Evolutionary conservation across 2,113 vertebrate species (phyloP).

Genomic region (Strix aluco): DNA sequence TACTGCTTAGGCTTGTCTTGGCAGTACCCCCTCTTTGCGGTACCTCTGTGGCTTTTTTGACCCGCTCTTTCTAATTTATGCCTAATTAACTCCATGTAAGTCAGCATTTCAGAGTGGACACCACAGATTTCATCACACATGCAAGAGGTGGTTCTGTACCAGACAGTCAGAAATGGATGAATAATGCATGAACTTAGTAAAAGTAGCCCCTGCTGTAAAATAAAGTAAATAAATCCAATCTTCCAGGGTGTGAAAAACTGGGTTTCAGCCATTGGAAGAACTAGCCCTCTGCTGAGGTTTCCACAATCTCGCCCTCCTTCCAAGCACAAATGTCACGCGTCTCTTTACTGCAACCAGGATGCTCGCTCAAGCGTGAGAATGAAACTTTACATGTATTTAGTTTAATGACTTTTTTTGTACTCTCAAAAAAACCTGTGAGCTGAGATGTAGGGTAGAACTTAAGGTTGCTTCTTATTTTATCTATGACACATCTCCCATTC

Average conservation of each 20-base stretch:
- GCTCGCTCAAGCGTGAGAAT: neutral
- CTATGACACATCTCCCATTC: neutral
- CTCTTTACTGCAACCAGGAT: neutral
- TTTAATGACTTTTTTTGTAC: neutral
- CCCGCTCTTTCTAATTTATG: neutral
- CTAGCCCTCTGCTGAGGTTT: neutral
- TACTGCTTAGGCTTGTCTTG: neutral
- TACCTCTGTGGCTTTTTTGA: neutral
- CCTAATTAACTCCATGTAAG: neutral
- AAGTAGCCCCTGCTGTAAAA: neutral
- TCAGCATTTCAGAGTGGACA: neutral
- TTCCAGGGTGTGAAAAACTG: neutral
- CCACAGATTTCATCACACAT: neutral
- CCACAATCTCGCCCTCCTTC: neutral
- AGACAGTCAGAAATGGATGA: neutral
- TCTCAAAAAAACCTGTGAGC: neutral
- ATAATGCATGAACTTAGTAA: neutral
- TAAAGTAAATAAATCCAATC: neutral
- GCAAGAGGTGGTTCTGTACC: neutral
- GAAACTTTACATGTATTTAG: neutral
- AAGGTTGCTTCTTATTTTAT: neutral
- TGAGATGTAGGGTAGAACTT: neutral
- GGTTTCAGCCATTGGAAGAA: neutral
- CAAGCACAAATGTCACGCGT: neutral
- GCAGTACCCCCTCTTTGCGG: neutral